Base-by-base conservation (phyloP, 2,888 invertebrate genomes). In the Portevinia maculata region DNA sequence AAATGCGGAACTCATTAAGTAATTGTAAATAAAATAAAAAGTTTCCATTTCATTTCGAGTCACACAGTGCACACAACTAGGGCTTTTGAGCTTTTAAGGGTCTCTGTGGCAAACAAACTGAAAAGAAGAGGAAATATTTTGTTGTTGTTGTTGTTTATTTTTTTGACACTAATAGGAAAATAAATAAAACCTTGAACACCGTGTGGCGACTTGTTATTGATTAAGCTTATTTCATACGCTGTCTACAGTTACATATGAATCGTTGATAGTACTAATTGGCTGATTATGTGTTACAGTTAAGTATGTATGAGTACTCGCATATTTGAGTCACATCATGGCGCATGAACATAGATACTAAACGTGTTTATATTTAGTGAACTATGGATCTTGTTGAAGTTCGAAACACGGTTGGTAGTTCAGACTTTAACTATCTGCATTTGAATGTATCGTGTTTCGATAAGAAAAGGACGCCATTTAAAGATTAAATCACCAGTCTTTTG, bases 71-170 rank as follows among this genome's bases (percentile, higher is more conserved):
- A 67, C 28, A 6, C 21, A 52, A 19, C 55, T 55, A 55, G 46
- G 76, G 52, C 32, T 60, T 75, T 60, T 67, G 15, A 79, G 79
- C 79, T 79, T 60, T 73, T 44, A 52, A 59, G 52, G 73, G 78
- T 59, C 37, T 78, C 9, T 32, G 13, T 37, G 44, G 15, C 37
- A 65, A 78, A 46, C 64, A 64, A 65, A 57, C 5, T 30, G 32
- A n/a, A 34, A 34, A 13, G 34, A 71, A 64, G 48, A 70, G 76
- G 55, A 70, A 55, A 48, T 15, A 32, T 37, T 37, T 37, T 37
- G 11, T 6, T 34, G 34, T n/a, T 3, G 34, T n/a, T 4, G 11
- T 34, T 13, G 37, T 46, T 75, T 50, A 21, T 11, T 39, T 9
- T 15, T 44, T 37, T 8, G 24, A 30, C 15, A 62, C 32, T 41